A percentile compares a stretch with the other conserved stretches of the same genome.
phyloP scores from a whole-genome alignment of 2,113 vertebrate genomes.

The Egretta garzetta region DNA sequence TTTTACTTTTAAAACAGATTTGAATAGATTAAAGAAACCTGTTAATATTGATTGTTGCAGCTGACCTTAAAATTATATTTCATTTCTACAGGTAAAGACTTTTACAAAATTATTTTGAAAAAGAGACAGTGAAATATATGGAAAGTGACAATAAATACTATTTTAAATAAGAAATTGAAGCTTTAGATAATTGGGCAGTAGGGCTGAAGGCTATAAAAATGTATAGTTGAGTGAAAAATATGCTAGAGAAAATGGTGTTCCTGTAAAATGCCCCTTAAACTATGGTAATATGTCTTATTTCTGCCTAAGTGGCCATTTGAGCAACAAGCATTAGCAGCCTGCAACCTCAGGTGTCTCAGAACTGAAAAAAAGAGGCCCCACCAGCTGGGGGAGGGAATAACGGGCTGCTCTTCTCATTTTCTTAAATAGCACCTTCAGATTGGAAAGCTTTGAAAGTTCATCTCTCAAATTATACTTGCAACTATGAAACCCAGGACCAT shows the following conservation, averaged over 20 bases:
- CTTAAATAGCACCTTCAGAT: neutral
- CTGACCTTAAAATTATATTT: neutral
- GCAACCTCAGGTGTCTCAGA: neutral
- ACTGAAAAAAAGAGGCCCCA: neutral
- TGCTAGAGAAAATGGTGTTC: neutral
- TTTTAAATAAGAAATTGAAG: neutral
- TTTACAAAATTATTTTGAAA: neutral
- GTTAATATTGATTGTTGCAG: neutral
- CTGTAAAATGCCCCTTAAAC: neutral
- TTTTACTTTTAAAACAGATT: neutral
- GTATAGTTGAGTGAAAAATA: neutral
- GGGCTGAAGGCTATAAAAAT: neutral
- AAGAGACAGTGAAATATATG: neutral
- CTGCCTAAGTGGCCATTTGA: neutral
- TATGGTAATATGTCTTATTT: neutral
- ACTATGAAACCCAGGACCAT: neutral
- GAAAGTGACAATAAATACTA: neutral
- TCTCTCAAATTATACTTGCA: neutral
- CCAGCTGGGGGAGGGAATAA: neutral
- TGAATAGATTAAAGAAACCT: neutral
- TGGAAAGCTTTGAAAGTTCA: neutral
- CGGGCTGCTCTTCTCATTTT: neutral
- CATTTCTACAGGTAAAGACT: neutral
- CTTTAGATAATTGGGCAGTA: neutral
- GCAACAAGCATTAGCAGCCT: neutral